Evolutionary conservation across 2,113 vertebrate species (phyloP), one percentile per base, ranked within the genome.

Genomic region (Mohoua ochrocephala): DNA sequence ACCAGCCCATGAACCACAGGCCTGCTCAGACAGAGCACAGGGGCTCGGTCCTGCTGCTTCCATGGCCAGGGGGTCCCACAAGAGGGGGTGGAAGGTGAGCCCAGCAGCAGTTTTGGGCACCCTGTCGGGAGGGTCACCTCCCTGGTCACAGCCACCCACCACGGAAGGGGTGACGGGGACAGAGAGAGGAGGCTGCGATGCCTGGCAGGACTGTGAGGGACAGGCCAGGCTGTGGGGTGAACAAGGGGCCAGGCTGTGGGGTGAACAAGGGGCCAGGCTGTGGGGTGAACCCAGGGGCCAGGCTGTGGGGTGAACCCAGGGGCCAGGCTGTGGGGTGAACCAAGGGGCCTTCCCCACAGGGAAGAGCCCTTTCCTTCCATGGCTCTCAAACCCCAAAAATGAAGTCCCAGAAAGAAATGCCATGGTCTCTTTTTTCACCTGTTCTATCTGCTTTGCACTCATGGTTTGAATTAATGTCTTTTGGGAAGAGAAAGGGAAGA

Each of bases 1-100:
- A 56, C 47, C 63, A 71, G 24, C 71, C 93, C 85, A 85, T 88
- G 89, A 93, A 94, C 73, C 73, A 79, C 92, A 57, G 45, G 71
- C 75, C 33, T 59, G 70, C 75, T 68, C 68, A 82, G 77, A 82
- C 54, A 60, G 67, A 89, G 80, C 85, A 81, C 75, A 88, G 0
- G 2, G 30, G 47, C 88, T 87, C 7, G 1, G 27, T 42, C 10
- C 4, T 44, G 71, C 47, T 80, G 52, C 52, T 85, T 49, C 39
- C 74, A 95, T 47, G 37, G 56, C 26, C 39, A 14, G 9, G 28
- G 41, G 4, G 20, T 39, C 2, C 1, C 14, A 49, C n/a, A 80
- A n/a, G 28, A 26, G 10, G 33, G n/a, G 28, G 15, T 30, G 21
- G 23, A 70, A 18, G 22, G 52, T 39, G 37, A 84, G 35, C 28